Evolutionary conservation across 2,113 vertebrate species (phyloP).

Genomic region (Phocoena phocoena): DNA sequence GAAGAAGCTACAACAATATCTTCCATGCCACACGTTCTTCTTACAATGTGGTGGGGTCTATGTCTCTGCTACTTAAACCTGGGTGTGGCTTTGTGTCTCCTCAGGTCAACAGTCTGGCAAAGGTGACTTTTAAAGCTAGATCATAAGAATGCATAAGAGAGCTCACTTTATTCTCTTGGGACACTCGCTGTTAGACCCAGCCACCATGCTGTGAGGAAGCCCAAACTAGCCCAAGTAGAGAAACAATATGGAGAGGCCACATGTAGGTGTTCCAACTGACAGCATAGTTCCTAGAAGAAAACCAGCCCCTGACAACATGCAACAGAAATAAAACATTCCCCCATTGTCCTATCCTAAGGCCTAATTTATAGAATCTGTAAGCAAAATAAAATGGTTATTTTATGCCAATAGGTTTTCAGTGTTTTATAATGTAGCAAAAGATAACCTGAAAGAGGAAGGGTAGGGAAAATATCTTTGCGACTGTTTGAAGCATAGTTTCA

Average conservation of each 20-base stretch:
- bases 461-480: not conserved
- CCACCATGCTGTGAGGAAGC: not conserved
- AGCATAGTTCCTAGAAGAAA: not conserved
- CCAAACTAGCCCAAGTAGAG: not conserved
- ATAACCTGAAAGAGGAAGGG: not conserved
- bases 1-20: not conserved
- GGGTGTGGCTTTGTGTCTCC: not conserved
- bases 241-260: not conserved
- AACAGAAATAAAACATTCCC: conserved; percentile 15
- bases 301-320: not conserved
- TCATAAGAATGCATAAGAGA: not conserved
- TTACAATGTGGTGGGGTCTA: not conserved
- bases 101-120: not conserved
- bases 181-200: not conserved
- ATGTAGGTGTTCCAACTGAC: not conserved
- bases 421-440: not conserved
- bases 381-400: not conserved
- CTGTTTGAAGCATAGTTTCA: conserved; percentile 9
- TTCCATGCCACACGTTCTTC: not conserved
- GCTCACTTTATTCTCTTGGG: not conserved
- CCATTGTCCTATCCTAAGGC: not conserved
- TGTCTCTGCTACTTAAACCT: not conserved
- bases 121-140: conserved; percentile 4
- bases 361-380: not conserved
- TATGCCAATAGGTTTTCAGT: not conserved